Conservation (phyloP, 2,888 invertebrate species). For the Lordiphosa fenestrarum region DNA sequence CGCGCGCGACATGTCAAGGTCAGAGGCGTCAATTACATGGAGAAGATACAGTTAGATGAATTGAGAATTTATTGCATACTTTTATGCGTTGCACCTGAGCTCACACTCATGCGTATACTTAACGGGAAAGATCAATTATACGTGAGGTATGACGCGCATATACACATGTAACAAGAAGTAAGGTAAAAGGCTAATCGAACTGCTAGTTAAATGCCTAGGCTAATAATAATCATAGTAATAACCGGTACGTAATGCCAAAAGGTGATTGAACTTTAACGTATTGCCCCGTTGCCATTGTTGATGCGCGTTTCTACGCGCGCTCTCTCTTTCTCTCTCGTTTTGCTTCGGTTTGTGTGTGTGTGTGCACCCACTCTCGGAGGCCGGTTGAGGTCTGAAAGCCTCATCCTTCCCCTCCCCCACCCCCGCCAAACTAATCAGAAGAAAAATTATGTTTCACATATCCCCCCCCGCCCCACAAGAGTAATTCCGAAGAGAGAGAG, state of each 20-base stretch:
- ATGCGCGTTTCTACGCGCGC: conserved; percentile 20
- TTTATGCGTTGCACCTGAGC: conserved; percentile 13
- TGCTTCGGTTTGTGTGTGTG: conserved; percentile 12
- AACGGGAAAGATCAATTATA: too few species aligned
- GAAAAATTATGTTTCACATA: conserved; percentile 5
- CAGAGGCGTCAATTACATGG: conserved; percentile 34
- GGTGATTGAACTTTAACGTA: conserved; percentile 55
- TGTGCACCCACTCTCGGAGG: conserved; percentile 8
- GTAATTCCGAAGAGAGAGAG: background rate
- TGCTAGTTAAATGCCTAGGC: background rate
- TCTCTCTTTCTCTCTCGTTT: conserved; percentile 10
- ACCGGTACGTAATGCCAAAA: conserved; percentile 57
- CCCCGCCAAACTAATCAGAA: background rate
- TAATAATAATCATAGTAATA: conserved; percentile 42
- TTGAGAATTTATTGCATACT: conserved; percentile 17
- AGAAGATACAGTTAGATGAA: conserved; percentile 25
- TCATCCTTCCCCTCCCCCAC: too few species aligned
- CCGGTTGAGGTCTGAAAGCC: conserved; percentile 5
- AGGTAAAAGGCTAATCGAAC: background rate
- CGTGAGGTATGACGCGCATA: background rate
- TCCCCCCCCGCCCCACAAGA: too few species aligned
- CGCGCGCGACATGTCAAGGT: conserved; percentile 43
- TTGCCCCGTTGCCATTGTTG: conserved; percentile 19
- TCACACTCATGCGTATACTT: background rate
- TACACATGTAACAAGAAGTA: background rate